Percentiles rank a stretch among this genome's conserved stretches.
Conservation (phyloP, 1,140 invertebrate species). For the Ectropis grisescens region DNA sequence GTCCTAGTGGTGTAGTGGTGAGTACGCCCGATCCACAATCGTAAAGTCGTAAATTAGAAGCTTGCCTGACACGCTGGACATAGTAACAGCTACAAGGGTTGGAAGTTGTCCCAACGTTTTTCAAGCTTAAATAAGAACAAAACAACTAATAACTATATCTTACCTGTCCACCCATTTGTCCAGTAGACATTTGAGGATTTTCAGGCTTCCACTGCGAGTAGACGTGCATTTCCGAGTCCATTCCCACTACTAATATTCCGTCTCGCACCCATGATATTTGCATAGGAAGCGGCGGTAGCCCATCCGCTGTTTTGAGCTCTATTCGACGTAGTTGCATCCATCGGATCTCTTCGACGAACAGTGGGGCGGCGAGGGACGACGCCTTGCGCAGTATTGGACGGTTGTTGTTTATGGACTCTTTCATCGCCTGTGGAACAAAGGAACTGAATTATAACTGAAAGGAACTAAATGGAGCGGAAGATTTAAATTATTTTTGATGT, state of each 20-base stretch:
- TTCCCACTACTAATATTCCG: constrained; percentile 97
- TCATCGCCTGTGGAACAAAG: constrained; percentile 72
- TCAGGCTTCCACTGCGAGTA: constrained; percentile 97
- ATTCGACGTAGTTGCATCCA: constrained; percentile 97
- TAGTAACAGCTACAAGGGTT: too few relatives aligned
- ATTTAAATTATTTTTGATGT: too few relatives aligned
- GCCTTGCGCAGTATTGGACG: constrained; percentile 88
- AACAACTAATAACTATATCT: neutral
- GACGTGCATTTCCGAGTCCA: constrained; percentile 99
- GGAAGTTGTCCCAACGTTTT: too few relatives aligned
- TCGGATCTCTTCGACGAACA: constrained; percentile 88
- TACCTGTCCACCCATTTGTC: constrained; percentile 30
- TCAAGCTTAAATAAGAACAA: too few relatives aligned
- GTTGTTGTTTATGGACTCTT: constrained; percentile 83
- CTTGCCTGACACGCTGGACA: too few relatives aligned
- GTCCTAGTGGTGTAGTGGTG: too few relatives aligned
- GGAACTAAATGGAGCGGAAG: too few relatives aligned
- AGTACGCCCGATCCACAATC: too few relatives aligned
- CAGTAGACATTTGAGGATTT: constrained; percentile 49
- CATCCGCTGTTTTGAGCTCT: constrained; percentile 93
- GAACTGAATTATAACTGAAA: too few relatives aligned
- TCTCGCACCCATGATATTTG: constrained; percentile 98
- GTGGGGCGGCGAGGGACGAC: constrained; percentile 85
- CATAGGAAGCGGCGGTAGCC: constrained; percentile 95
- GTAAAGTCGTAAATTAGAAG: too few relatives aligned